phyloP scores from a whole-genome alignment of 2,797 vertebrate genomes.

The Borostomias antarcticus region DNA sequence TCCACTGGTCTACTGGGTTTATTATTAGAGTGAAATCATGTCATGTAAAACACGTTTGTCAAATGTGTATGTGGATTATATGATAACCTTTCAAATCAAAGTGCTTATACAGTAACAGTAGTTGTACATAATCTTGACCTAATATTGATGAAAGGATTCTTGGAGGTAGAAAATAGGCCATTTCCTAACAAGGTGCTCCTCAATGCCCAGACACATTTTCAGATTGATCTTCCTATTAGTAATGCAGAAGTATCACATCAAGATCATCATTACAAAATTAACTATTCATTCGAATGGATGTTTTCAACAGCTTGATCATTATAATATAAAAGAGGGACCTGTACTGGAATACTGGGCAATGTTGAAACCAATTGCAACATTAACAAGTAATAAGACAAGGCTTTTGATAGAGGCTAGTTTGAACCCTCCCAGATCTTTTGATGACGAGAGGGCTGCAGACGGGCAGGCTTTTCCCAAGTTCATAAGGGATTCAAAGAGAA shows the following conservation, averaged over 20 bases:
- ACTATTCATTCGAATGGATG: background rate
- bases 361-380: background rate
- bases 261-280: background rate
- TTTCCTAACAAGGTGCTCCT: constrained; percentile 19
- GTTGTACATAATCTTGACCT: constrained; percentile 24
- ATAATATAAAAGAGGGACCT: background rate
- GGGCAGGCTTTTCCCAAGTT: background rate
- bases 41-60: constrained; percentile 33
- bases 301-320: background rate
- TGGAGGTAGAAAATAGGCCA: constrained; percentile 51
- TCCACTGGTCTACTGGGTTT: constrained; percentile 46
- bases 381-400: background rate
- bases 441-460: background rate
- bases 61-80: constrained; percentile 10
- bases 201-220: constrained; percentile 24
- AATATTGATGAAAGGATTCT: constrained; percentile 21
- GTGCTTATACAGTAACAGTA: constrained; percentile 11
- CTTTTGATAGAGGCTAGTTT: background rate
- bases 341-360: background rate
- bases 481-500: background rate
- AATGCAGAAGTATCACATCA: constrained; percentile 20
- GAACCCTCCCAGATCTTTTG: background rate
- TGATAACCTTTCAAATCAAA: constrained; percentile 38
- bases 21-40: constrained; percentile 32
- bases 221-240: constrained; percentile 25